phyloP scores from a whole-genome alignment of 2,888 invertebrate species.

The Nasonia oneida region DNA sequence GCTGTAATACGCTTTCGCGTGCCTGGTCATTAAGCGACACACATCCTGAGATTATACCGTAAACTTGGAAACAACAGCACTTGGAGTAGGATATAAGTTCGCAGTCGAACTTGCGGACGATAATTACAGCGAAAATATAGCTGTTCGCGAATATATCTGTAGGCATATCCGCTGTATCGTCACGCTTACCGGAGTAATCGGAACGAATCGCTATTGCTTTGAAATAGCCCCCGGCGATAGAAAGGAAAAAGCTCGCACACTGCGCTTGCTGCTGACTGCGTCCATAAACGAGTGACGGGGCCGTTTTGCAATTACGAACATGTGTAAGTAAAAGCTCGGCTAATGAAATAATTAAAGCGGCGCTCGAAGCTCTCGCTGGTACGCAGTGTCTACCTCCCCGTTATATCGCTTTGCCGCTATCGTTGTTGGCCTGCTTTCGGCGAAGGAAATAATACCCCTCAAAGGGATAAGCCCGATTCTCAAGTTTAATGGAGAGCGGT shows the following conservation, averaged over 20 bases:
- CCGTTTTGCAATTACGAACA: neutral
- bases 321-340: neutral
- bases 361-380: neutral
- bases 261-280: neutral
- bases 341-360: conserved; percentile 55
- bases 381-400: neutral
- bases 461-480: neutral
- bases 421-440: neutral
- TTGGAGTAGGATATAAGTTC: neutral
- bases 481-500: neutral
- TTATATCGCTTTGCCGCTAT: conserved; percentile 19
- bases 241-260: neutral
- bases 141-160: neutral
- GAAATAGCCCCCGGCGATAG: neutral
- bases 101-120: neutral
- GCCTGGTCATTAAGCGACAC: neutral
- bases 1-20: neutral
- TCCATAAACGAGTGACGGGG: conserved; percentile 21
- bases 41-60: neutral
- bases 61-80: conserved; percentile 12
- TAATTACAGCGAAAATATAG: neutral
- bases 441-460: neutral
- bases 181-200: neutral
- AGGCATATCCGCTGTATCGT: neutral
- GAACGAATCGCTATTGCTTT: neutral